These are phyloP conservation scores for Limanda limanda DNA, from an alignment of 2,113 vertebrate genomes.

Conservation along the genomic window DNA sequence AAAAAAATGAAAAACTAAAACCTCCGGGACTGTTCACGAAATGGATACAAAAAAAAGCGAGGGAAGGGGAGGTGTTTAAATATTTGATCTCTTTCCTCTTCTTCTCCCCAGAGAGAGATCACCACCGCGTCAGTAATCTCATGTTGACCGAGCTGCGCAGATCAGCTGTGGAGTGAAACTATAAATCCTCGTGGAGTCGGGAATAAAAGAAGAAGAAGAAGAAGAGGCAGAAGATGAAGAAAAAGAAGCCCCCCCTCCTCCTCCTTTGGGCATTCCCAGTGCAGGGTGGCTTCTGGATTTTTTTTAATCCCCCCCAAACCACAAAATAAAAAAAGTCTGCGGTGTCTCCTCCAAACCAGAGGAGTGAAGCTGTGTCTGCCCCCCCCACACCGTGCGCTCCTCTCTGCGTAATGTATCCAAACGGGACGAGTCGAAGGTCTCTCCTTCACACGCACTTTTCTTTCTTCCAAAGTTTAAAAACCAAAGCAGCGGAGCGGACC, in stretches of 20 bases:
- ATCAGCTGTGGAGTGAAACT: constrained; percentile 50
- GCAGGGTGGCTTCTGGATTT: constrained; percentile 12
- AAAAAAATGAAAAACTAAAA: not conserved
- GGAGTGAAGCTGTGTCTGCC: not conserved
- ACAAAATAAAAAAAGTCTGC: constrained; percentile 45
- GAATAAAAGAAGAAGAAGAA: constrained; percentile 3
- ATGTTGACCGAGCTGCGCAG: constrained; percentile 60
- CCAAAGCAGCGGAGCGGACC: not conserved
- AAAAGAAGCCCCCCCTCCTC: not conserved
- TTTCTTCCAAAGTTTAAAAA: constrained; percentile 57
- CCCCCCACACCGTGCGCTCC: constrained; percentile 38
- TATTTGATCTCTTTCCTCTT: constrained; percentile 1
- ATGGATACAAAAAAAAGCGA: not conserved
- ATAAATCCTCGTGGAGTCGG: constrained; percentile 61
- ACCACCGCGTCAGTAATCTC: constrained; percentile 53
- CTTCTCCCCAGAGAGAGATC: constrained; percentile 18
- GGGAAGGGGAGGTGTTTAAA: not conserved
- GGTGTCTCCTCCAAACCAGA: constrained; percentile 38
- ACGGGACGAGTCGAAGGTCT: constrained; percentile 45
- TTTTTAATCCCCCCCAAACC: constrained; percentile 21
- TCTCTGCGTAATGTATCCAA: constrained; percentile 54
- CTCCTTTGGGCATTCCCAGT: constrained; percentile 33
- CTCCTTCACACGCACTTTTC: constrained; percentile 31
- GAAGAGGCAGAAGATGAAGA: too few species aligned
- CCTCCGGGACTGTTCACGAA: constrained; percentile 47